Evolutionary conservation across 2,113 vertebrate species (phyloP).

Genomic region (Nymphicus hollandicus): DNA sequence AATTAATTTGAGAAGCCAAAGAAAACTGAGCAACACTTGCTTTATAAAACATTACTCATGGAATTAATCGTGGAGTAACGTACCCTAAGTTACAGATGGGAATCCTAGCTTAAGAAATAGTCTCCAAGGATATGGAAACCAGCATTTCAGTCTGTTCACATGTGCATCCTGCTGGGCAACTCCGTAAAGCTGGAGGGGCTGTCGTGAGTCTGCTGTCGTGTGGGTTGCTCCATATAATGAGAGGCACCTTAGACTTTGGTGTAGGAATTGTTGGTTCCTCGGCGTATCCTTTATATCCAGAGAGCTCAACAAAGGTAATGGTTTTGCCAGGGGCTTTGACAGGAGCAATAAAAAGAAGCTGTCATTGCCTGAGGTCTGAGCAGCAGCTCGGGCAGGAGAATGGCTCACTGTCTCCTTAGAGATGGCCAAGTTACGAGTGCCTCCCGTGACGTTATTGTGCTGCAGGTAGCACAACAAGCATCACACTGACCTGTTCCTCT

Average conservation of each 20-base stretch:
- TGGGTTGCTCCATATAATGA: accelerated
- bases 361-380: background rate
- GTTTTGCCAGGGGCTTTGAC: background rate
- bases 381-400: background rate
- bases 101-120: background rate
- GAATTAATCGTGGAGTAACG: background rate
- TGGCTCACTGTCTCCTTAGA: background rate
- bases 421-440: background rate
- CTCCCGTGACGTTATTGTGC: background rate
- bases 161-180: background rate
- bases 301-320: background rate
- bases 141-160: accelerated
- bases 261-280: background rate
- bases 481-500: background rate
- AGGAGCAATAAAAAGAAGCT: background rate
- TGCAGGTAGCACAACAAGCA: background rate
- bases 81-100: background rate
- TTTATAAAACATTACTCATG: background rate
- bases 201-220: background rate
- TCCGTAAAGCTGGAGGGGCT: accelerated
- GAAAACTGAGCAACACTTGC: background rate
- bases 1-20: background rate
- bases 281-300: background rate
- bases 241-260: background rate
- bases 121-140: background rate